phyloP scores from a whole-genome alignment of 64 coral and sea anemone species.

The Actinia equina region DNA sequence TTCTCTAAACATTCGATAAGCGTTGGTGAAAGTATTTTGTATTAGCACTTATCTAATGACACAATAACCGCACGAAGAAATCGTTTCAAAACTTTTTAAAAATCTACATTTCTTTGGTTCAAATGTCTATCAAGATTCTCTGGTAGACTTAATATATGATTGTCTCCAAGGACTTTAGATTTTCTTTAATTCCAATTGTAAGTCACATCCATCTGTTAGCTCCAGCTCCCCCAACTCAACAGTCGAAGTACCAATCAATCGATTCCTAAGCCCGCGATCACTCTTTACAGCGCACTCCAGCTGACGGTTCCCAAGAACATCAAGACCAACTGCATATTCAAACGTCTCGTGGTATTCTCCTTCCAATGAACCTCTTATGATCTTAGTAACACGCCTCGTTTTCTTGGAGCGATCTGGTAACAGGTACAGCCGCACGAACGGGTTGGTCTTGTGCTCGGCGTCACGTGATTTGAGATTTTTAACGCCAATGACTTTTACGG shows the following conservation, averaged over 20 bases:
- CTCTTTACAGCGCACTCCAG: slow-evolving; percentile 80
- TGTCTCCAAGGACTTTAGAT: background rate
- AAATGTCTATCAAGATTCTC: too few species aligned
- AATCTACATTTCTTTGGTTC: too few species aligned
- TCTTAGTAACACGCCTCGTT: slow-evolving; percentile 63
- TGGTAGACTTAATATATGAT: too few species aligned
- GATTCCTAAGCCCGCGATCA: slow-evolving; percentile 56
- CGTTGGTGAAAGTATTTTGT: too few species aligned
- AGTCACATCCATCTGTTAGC: slow-evolving; percentile 37
- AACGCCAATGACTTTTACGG: slow-evolving; percentile 50
- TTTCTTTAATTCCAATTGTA: slow-evolving; percentile 46
- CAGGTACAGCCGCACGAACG: slow-evolving; percentile 80
- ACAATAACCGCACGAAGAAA: too few species aligned
- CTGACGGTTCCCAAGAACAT: slow-evolving; percentile 54
- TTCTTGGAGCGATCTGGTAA: slow-evolving; percentile 88
- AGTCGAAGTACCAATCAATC: slow-evolving; percentile 52
- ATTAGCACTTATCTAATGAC: too few species aligned
- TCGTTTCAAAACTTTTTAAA: too few species aligned
- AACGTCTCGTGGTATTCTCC: slow-evolving; percentile 70
- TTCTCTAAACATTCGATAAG: too few species aligned
- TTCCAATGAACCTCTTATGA: slow-evolving; percentile 31
- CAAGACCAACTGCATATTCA: slow-evolving; percentile 77
- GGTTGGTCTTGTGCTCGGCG: slow-evolving; percentile 71
- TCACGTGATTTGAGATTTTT: slow-evolving; percentile 65
- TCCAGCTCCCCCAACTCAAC: slow-evolving; percentile 59